Evolutionary conservation across 2,797 vertebrate species (phyloP), one percentile per base, ranked within the genome.

Genomic region (Scolopax rusticola): DNA sequence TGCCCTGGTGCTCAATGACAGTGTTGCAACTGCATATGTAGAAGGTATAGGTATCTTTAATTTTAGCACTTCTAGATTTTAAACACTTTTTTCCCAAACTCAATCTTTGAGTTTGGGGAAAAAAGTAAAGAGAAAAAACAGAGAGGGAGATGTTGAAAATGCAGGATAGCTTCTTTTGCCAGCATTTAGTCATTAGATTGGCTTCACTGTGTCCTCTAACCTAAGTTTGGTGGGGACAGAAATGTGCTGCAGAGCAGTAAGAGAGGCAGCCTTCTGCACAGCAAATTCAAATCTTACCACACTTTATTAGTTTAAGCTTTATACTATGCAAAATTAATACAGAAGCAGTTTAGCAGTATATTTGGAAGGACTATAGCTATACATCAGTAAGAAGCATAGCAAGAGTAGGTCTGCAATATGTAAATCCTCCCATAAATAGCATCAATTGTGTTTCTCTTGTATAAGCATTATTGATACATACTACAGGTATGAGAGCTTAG

Each of bases 221-320:
- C 23, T 75, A 78, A 57, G 65, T 75, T 93, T 43, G 81, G 54
- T 32, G 73, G 57, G 45, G 90, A 16, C 1, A 5, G 61, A 87
- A 78, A 19, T 41, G 28, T 95, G 76, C 51, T 80, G 25, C 47
- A 54, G 43, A 27, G 38, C 56, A 43, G 54, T 94, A 71, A 87
- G 38, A 69, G 38, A 73, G 28, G 40, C 78, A 47, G 28, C 19
- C 33, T 69, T 57, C 17, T 56, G 7, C 70, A n/a, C 19, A 87
- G 56, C 30, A 77, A 67, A 77, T 85, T 63, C 27, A 73, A 51
- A 70, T 79, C 63, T 77, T 89, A 73, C 5, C 47, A 69, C 30
- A 83, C 79, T 79, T 91, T 82, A 73, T 79, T 73, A 89, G 43
- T 65, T 84, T 48, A 89, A 84, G 47, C n/a, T 56, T 93, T 89